These are phyloP conservation scores for Oxyruncus cristatus DNA, from an alignment of 2,113 vertebrate genomes.

Conservation along the genomic window DNA sequence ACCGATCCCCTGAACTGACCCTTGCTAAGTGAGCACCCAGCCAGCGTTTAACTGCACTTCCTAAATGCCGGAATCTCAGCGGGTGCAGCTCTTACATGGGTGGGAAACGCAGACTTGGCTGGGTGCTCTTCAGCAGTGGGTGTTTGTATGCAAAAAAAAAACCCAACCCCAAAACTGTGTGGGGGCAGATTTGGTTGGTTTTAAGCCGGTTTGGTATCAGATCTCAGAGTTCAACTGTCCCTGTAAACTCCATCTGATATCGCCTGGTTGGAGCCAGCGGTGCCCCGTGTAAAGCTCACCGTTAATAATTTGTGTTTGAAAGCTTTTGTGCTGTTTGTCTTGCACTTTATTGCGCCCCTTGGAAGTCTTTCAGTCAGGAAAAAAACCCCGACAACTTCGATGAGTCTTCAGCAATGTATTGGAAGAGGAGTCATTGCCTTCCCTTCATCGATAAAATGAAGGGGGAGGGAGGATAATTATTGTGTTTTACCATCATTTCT, in stretches of 20 bases:
- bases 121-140: neutral
- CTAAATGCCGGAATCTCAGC: accelerated
- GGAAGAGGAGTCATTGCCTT: neutral
- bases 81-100: neutral
- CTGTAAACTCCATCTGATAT: neutral
- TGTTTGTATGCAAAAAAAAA: neutral
- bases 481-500: accelerated
- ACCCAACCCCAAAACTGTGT: accelerated
- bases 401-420: neutral
- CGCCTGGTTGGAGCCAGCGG: accelerated
- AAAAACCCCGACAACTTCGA: neutral
- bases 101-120: neutral
- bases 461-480: neutral
- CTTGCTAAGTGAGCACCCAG: accelerated
- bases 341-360: neutral
- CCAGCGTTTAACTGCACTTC: accelerated
- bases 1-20: accelerated
- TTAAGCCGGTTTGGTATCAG: neutral
- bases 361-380: neutral
- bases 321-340: neutral
- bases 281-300: accelerated
- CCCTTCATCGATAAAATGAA: neutral
- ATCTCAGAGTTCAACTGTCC: neutral
- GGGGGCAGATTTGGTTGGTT: neutral
- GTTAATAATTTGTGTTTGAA: neutral